Evolutionary conservation across 2,113 vertebrate species (phyloP), one percentile per base, ranked within the genome.

Genomic region (Caretta caretta): DNA sequence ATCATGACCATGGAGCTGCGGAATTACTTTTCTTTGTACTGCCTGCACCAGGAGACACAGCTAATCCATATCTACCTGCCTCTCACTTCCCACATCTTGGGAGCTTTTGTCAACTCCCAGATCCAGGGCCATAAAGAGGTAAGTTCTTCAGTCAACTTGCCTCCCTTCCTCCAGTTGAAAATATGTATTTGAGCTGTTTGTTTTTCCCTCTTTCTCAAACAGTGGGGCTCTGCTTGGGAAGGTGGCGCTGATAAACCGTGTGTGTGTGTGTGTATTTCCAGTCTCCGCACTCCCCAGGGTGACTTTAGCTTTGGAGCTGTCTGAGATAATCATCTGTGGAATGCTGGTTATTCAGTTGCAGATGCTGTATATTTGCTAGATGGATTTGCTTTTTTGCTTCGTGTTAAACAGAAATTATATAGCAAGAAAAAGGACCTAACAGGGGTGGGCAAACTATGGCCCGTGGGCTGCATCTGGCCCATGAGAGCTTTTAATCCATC

Each of bases 61-160:
- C 98, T 99, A 3, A 99, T 99, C 95, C 99, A 99, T 84, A 98
- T 98, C 92, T 99, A 99, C 94, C 98, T 99, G 95, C 99, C 99
- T 10, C 99, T 99, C 96, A 99, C 99, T 0, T 99, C 99, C 42
- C 99, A 99, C 93, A 99, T 99, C 94, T 90, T 99, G 54, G 99
- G 99, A 49, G 99, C 99, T 87, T 99, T 99, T 54, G 99, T 99
- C 83, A 99, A 99, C 98, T 99, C 99, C 8, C 99, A 99, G 98
- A 99, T 99, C 96, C 99, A 99, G 97, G 99, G 99, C 82, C 99
- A 99, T 98, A 98, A 98, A 97, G 99, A 99, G 99, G 99, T 99
- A 92, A 98, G 98, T 57, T 54, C 4, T 69, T 48, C 27, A 83
- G 35, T 2, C 9, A 1, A 4, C 25, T 51, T 72, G 6, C 17